These are phyloP conservation scores for Drosophila navojoa DNA, from an alignment of 1,140 invertebrate species.

Conservation along the genomic window DNA sequence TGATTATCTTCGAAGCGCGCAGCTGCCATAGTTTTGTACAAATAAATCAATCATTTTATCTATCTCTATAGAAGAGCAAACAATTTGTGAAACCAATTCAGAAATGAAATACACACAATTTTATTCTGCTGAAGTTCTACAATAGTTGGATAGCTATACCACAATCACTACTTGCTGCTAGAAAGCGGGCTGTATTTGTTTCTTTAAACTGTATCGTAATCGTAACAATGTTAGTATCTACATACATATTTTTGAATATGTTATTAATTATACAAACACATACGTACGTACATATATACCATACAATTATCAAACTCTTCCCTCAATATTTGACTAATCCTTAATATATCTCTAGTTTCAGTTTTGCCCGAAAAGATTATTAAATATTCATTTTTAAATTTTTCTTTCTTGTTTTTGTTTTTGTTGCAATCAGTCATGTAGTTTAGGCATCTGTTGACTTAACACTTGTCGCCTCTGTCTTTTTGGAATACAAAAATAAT, in stretches of 20 bases:
- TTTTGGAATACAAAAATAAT: slow-evolving; percentile 43
- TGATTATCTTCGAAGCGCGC: slow-evolving; percentile 36
- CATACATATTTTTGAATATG: slow-evolving; percentile 51
- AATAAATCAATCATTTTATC: background rate
- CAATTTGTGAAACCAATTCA: slow-evolving; percentile 33
- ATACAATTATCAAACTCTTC: slow-evolving; percentile 39
- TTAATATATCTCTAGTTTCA: slow-evolving; percentile 50
- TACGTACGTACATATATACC: background rate
- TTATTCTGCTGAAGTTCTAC: slow-evolving; percentile 31
- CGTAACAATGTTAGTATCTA: slow-evolving; percentile 65
- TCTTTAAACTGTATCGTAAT: slow-evolving; percentile 4
- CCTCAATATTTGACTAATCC: slow-evolving; percentile 67
- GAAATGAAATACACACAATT: slow-evolving; percentile 16
- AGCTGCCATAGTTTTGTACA: background rate
- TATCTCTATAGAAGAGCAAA: too few relatives aligned
- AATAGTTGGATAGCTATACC: slow-evolving; percentile 67
- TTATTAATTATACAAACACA: slow-evolving; percentile 62
- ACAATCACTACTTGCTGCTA: slow-evolving; percentile 76
- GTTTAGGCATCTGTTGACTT: slow-evolving; percentile 81
- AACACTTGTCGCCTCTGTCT: slow-evolving; percentile 77
- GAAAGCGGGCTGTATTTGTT: slow-evolving; percentile 63
- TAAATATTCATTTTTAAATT: slow-evolving; percentile 8
- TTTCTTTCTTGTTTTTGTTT: slow-evolving; percentile 19
- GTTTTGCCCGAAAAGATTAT: slow-evolving; percentile 52
- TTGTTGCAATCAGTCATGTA: slow-evolving; percentile 64